These are phyloP conservation scores for Ditylenchus dipsaci DNA, from an alignment of 1,140 invertebrate species.

Conservation along the genomic window DNA sequence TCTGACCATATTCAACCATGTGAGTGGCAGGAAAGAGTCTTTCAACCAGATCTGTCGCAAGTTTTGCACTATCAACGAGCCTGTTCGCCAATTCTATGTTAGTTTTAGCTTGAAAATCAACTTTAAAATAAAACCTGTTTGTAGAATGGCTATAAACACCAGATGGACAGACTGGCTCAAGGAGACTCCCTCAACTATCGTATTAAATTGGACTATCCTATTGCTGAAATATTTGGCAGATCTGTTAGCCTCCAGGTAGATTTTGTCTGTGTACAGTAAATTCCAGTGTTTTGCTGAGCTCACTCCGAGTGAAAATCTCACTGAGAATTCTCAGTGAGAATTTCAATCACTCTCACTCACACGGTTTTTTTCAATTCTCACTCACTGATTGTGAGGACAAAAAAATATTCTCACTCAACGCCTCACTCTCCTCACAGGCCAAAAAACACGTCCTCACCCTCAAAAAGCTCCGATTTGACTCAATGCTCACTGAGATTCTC, in stretches of 20 bases:
- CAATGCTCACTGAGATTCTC: no score
- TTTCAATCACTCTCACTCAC: no score
- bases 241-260: slow-evolving; percentile 39
- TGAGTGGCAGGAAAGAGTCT: slow-evolving; percentile 34
- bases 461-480: no score
- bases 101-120: background rate
- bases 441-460: no score
- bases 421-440: no score
- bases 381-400: no score
- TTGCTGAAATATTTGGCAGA: slow-evolving; percentile 38
- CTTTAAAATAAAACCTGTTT: slow-evolving; percentile 5
- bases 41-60: slow-evolving; percentile 47
- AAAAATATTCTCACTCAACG: no score
- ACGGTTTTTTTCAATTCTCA: no score
- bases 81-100: slow-evolving; percentile 38
- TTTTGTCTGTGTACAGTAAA: background rate
- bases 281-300: no score
- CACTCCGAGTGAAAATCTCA: no score
- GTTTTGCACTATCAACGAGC: slow-evolving; percentile 55
- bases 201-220: slow-evolving; percentile 47
- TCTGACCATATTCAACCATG: slow-evolving; percentile 45
- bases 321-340: no score
- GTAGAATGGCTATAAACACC: slow-evolving; percentile 38
- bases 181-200: slow-evolving; percentile 19
- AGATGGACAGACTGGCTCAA: slow-evolving; percentile 17